phyloP scores from a whole-genome alignment of 2,888 invertebrate genomes.

The Pterostichus madidus region DNA sequence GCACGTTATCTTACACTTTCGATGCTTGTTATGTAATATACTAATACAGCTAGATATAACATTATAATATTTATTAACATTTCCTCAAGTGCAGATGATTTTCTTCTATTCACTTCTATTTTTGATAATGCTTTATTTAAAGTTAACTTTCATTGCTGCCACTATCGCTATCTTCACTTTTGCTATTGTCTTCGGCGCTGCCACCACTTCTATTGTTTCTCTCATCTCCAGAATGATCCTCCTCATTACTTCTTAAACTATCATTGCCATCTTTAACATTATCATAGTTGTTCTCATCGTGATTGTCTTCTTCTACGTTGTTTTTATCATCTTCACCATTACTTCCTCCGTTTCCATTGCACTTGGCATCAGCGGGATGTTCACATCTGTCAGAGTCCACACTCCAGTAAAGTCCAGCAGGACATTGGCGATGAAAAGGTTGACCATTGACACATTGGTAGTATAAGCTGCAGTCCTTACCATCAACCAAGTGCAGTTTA shows the following conservation, averaged over 20 bases:
- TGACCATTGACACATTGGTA: conserved; percentile 49
- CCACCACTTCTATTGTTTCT: too few relatives aligned
- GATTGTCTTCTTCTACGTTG: neutral
- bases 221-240: too few relatives aligned
- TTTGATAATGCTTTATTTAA: too few relatives aligned
- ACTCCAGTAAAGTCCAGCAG: conserved; percentile 56
- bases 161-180: too few relatives aligned
- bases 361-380: conserved; percentile 57
- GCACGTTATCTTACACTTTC: too few relatives aligned
- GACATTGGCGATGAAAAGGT: conserved; percentile 20
- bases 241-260: neutral
- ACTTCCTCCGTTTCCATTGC: conserved; percentile 1
- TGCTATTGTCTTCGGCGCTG: too few relatives aligned
- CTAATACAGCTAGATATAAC: too few relatives aligned
- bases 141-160: too few relatives aligned
- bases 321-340: neutral
- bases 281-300: neutral
- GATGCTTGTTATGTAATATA: too few relatives aligned
- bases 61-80: too few relatives aligned
- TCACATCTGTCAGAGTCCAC: conserved; percentile 63
- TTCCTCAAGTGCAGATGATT: too few relatives aligned
- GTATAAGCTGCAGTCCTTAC: conserved; percentile 63
- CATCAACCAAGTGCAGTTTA: conserved; percentile 55
- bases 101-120: too few relatives aligned
- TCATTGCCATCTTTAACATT: neutral